These are phyloP conservation scores for Ips nitidus DNA, from an alignment of 1,140 invertebrate genomes.

Conservation along the genomic window DNA sequence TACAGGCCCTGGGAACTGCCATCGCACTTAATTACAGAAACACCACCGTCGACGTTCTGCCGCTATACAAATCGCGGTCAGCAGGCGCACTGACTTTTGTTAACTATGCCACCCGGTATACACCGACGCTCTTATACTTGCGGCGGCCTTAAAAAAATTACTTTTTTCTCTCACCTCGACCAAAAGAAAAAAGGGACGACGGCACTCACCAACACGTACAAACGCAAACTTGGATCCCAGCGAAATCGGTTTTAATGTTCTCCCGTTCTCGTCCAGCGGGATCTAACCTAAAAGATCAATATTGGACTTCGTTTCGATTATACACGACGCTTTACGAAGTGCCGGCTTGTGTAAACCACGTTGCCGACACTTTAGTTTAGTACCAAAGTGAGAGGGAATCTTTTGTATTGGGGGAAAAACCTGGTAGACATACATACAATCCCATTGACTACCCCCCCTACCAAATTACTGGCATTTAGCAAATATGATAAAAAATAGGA, in stretches of 20 bases:
- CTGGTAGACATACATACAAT: too few species aligned
- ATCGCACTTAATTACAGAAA: constrained; percentile 37
- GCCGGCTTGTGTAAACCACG: constrained; percentile 6
- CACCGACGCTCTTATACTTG: constrained; percentile 25
- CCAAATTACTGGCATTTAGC: too few species aligned
- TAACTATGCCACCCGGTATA: constrained; percentile 43
- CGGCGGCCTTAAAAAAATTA: too few species aligned
- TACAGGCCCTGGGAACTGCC: constrained; percentile 64
- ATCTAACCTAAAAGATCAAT: constrained; percentile 50
- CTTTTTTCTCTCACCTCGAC: too few species aligned
- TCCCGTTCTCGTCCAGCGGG: constrained; percentile 41
- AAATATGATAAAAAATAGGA: too few species aligned
- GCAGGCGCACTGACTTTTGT: constrained; percentile 34
- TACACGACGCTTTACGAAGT: constrained; percentile 35
- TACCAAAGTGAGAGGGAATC: too few species aligned
- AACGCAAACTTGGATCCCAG: constrained; percentile 34
- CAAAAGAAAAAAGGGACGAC: too few species aligned
- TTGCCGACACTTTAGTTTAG: not conserved
- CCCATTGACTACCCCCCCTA: too few species aligned
- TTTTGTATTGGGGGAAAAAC: too few species aligned
- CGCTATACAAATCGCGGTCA: constrained; percentile 3
- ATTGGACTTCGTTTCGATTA: constrained; percentile 38
- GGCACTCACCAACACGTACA: constrained; percentile 18
- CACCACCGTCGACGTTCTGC: not conserved
- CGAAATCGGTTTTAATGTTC: constrained; percentile 37